Evolutionary conservation across 2,113 vertebrate species (phyloP), one percentile per base, ranked within the genome.

Genomic region (Hippocampus barbouri): DNA sequence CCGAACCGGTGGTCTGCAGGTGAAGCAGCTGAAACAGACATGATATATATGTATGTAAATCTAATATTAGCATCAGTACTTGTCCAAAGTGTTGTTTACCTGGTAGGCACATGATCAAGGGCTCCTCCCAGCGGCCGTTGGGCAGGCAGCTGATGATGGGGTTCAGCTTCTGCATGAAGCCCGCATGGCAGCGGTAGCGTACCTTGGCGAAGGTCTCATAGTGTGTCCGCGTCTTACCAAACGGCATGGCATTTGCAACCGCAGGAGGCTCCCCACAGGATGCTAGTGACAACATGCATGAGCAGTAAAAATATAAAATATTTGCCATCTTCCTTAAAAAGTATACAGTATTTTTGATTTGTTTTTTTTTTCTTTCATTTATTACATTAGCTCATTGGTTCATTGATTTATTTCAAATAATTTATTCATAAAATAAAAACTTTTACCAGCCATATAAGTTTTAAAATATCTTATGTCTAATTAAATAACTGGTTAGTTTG

Each of bases 51-150:
- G 20, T 45, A 0, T 12, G 12, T 3, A 11, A 34, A 34, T 5
- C 34, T 38, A 38, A 38, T 38, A 38, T 38, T 8, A 38, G 34
- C 34, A 63, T 9, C 1, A 63, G 61, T 21, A 63, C n/a, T 40
- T n/a, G n/a, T 21, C 21, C 21, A 10, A 11, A 23, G n/a, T 56
- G 20, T 11, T 20, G 34, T 4, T 49, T 77, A 95, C 95, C 74
- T 16, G 93, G 89, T 16, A 86, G 86, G 68, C 97, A 98, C 79
- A 84, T 81, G 8, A 98, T 92, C 84, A 87, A 89, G 0, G 95
- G 95, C 0, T 79, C 75, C 38, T 96, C 95, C 97, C 97, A 98
- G 0, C 23, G 90, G 18, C 97, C 97, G 0, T 93, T 85, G 5
- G 93, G 83, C 65, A 88, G 91, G 80, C 97, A 98, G 14, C 79